phyloP scores from a whole-genome alignment of 2,113 vertebrate species.

The Cephalopholis sonnerati region DNA sequence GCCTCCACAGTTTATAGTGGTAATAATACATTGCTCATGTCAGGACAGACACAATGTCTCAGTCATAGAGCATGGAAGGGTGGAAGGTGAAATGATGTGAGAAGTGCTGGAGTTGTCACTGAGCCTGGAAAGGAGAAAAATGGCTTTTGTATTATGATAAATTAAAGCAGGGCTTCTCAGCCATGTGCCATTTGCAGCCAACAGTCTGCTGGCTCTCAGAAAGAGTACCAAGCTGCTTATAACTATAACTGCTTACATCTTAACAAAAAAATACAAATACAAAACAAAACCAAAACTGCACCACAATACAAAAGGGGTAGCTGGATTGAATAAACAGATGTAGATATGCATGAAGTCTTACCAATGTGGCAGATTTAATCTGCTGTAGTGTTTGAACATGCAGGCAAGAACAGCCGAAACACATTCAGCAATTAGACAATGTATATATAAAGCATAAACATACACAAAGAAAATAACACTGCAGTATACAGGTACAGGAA shows the following conservation, averaged over 20 bases:
- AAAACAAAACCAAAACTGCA: not conserved
- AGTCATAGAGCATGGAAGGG: constrained; percentile 3
- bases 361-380: not conserved
- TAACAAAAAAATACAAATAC: not conserved
- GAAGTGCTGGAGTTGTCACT: constrained; percentile 32
- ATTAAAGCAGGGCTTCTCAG: constrained; percentile 14
- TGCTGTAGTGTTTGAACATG: not conserved
- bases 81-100: constrained; percentile 49
- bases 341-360: not conserved
- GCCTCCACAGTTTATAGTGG: constrained; percentile 45
- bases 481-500: not conserved
- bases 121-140: constrained; percentile 30
- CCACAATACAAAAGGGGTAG: not conserved
- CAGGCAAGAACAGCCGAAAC: not conserved
- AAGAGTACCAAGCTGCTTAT: not conserved
- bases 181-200: not conserved
- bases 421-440: not conserved
- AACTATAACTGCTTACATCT: not conserved
- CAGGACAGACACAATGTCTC: constrained; percentile 41
- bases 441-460: not conserved
- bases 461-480: not conserved
- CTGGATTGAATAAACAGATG: not conserved
- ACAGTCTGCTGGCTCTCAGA: not conserved
- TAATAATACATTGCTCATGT: constrained; percentile 56
- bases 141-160: constrained; percentile 37